Evolutionary conservation across 1,140 invertebrate genomes (phyloP).

Genomic region (Drosophila pseudoananassae): DNA sequence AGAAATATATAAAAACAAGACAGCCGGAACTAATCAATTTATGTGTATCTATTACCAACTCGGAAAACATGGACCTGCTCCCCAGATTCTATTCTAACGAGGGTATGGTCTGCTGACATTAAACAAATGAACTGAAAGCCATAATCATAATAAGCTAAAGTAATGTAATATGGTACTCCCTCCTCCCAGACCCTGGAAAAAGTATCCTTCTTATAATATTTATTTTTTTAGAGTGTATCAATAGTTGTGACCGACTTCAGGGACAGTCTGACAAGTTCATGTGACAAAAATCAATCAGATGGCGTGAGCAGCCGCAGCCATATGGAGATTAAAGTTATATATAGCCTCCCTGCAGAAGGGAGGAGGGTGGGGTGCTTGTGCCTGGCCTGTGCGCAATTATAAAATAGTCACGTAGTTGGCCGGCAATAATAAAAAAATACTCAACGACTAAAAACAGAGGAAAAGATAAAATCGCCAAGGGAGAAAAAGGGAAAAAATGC

Average conservation of each 20-base stretch:
- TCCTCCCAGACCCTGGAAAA: conserved; percentile 23
- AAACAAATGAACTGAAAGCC: conserved; percentile 75
- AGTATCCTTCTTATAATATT: too few relatives aligned
- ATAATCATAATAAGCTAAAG: conserved; percentile 68
- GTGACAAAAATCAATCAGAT: conserved; percentile 70
- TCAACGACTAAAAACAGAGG: conserved; percentile 43
- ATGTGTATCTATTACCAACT: conserved; percentile 48
- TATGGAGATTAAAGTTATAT: conserved; percentile 71
- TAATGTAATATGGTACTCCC: conserved; percentile 6
- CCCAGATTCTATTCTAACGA: conserved; percentile 34
- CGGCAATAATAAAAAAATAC: conserved; percentile 22
- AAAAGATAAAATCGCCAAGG: conserved; percentile 26
- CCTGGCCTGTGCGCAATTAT: conserved; percentile 45
- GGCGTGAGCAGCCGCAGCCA: conserved; percentile 53
- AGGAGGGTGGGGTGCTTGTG: too few relatives aligned
- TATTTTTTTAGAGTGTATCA: conserved; percentile 7
- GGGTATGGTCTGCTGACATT: conserved; percentile 51
- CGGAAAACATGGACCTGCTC: conserved; percentile 19
- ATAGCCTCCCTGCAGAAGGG: conserved; percentile 8
- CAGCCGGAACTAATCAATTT: conserved; percentile 36
- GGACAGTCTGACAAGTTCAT: conserved; percentile 67
- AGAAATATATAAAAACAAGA: conserved; percentile 24
- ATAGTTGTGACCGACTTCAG: conserved; percentile 62
- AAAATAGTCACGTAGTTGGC: conserved; percentile 70
- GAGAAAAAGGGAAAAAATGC: conserved; percentile 8